Base-by-base conservation (phyloP, 1,140 invertebrate species). In the Colletes gigas region DNA sequence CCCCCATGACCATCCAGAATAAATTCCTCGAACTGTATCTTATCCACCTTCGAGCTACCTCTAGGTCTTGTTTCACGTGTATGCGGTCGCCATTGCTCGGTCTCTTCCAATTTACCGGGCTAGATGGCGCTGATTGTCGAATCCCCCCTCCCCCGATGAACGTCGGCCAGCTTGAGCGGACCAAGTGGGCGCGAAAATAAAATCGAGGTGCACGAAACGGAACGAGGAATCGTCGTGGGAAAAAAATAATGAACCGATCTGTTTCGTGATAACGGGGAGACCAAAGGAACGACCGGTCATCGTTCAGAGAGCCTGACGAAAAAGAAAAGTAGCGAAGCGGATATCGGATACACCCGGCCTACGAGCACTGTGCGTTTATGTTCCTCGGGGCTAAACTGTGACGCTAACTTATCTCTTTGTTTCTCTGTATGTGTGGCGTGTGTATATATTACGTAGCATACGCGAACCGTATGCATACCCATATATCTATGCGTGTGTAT, bases 381-480 rank as follows among this genome's bases (percentile, higher is more conserved):
- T 85, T 85, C 71, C 83, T 89, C 82, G 86, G 57, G 84, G 82
- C 82, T 80, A 85, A 88, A 83, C 67, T 87, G 79, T 89, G 82
- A 87, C 85, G 71, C 81, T 83, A 90, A 84, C 85, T 88, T 86
- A 88, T 88, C 78, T 86, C 85, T 88, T 81, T 88, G 84, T 90
- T 82, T 83, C 82, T 86, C 68, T 82, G 54, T 85, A 70, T 89
- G 75, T 90, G 30, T 30, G 30, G 86, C 88, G 84, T 88, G 86
- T 90, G 74, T 80, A 82, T 82, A 82, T 80, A 88, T 83, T 81
- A 67, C 30, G 74, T 77, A 88, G 78, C 14, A 71, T 83, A 78
- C 12, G 19, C 59, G 69, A 71, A 74, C 57, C 57, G 71, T 81
- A 75, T 79, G 69, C 68, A 78, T 68, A 70, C 75, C 44, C 82